A percentile compares a stretch with the other conserved stretches of the same genome.
phyloP scores from a whole-genome alignment of 2,797 vertebrate genomes.

The Oceanodroma leucorhoa region DNA sequence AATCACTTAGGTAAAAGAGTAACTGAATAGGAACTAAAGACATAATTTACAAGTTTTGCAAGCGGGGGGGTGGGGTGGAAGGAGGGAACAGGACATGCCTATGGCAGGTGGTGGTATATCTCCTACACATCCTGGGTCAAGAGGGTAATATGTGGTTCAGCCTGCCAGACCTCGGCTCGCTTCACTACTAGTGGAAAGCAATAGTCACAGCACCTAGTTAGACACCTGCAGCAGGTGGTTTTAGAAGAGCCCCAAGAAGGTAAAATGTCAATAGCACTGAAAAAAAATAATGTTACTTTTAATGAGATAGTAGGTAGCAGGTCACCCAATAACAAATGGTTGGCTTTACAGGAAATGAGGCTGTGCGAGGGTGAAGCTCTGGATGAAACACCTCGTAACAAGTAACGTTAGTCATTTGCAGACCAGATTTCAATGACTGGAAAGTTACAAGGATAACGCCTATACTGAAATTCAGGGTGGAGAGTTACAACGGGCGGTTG shows the following conservation, averaged over 20 bases:
- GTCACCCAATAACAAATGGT: neutral
- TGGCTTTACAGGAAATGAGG: neutral
- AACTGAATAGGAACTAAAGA: constrained; percentile 32
- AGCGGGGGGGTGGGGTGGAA: neutral
- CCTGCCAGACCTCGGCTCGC: constrained; percentile 19
- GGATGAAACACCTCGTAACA: neutral
- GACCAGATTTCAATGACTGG: constrained; percentile 36
- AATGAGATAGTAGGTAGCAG: constrained; percentile 21
- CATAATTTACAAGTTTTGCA: constrained; percentile 31
- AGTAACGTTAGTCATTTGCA: constrained; percentile 1
- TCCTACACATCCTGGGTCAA: constrained; percentile 55
- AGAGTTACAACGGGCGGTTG: neutral
- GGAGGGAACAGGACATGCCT: constrained; percentile 35
- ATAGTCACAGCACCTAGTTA: neutral
- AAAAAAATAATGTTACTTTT: neutral
- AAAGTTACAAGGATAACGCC: constrained; percentile 49
- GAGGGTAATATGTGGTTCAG: constrained; percentile 33
- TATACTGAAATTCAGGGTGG: neutral
- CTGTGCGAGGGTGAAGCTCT: constrained; percentile 9
- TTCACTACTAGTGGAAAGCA: neutral
- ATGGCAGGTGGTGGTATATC: constrained; percentile 31
- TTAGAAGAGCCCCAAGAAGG: neutral
- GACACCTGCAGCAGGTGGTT: constrained; percentile 14
- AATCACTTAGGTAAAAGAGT: constrained; percentile 16
- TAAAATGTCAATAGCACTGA: neutral